These are phyloP conservation scores for Coccyzus lansbergi DNA, from an alignment of 2,797 vertebrate genomes.

Conservation along the genomic window DNA sequence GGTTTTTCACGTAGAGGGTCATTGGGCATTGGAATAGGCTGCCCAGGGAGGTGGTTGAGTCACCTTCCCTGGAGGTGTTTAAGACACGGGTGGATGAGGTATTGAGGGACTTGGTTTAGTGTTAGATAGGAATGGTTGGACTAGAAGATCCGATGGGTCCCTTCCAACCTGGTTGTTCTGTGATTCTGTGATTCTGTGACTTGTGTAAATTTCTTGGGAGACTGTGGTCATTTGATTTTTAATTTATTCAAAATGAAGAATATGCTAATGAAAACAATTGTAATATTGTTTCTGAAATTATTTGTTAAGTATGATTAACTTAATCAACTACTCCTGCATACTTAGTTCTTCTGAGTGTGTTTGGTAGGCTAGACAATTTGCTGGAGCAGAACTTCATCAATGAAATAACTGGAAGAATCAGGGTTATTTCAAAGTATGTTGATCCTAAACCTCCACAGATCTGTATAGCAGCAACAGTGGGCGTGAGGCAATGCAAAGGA, in stretches of 20 bases:
- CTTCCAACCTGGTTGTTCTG: too few relatives aligned
- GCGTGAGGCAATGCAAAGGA: conserved; percentile 24
- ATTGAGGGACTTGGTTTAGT: too few relatives aligned
- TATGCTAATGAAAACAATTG: conserved; percentile 40
- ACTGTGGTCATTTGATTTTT: conserved; percentile 7
- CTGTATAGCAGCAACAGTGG: conserved; percentile 22
- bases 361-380: not conserved
- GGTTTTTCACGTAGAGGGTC: too few relatives aligned
- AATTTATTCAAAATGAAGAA: conserved; percentile 19
- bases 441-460: conserved; percentile 18
- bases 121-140: too few relatives aligned
- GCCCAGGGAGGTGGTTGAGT: too few relatives aligned
- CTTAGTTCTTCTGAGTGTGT: conserved; percentile 13
- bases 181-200: too few relatives aligned
- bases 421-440: conserved; percentile 41
- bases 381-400: not conserved
- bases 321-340: not conserved
- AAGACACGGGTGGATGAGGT: too few relatives aligned
- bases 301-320: conserved; percentile 45
- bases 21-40: too few relatives aligned
- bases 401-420: not conserved
- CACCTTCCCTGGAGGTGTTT: too few relatives aligned
- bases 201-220: not conserved
- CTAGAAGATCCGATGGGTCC: too few relatives aligned
- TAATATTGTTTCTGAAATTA: conserved; percentile 26